Conservation (phyloP, 2,113 vertebrate genomes). For the Chroicocephalus ridibundus region DNA sequence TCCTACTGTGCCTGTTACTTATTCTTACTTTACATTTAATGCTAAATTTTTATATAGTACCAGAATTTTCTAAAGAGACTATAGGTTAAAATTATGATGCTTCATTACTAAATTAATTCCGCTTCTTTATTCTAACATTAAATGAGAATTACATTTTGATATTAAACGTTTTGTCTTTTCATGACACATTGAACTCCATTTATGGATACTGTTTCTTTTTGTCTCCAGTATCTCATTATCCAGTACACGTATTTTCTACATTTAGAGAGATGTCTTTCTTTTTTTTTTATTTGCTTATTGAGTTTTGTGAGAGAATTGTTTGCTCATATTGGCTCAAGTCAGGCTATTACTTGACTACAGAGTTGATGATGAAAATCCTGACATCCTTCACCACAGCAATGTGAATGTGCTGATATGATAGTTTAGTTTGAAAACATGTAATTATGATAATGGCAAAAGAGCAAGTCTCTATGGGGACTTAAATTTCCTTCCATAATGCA, state of each 20-base stretch:
- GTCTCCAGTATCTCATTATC: background rate
- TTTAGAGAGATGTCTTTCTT: background rate
- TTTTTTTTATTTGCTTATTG: background rate
- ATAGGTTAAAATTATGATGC: background rate
- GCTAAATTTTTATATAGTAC: background rate
- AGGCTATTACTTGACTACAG: background rate
- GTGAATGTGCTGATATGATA: background rate
- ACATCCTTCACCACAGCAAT: background rate
- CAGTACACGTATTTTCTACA: background rate
- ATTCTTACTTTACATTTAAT: background rate
- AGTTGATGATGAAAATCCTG: background rate
- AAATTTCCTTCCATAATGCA: constrained; percentile 4
- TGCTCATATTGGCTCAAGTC: background rate
- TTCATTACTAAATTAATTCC: background rate
- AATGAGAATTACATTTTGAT: background rate
- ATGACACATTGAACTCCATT: fast-evolving
- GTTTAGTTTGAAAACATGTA: constrained; percentile 16
- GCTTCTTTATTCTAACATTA: background rate
- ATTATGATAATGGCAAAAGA: constrained; percentile 45
- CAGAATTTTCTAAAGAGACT: background rate
- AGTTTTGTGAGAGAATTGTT: background rate
- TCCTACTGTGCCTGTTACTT: background rate
- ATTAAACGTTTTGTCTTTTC: background rate
- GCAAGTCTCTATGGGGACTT: constrained; percentile 7
- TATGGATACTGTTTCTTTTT: background rate